Percentiles rank a stretch among this genome's conserved stretches.
Evolutionary conservation across 2,113 vertebrate species (phyloP).

Genomic region (Periophthalmus modestus): DNA sequence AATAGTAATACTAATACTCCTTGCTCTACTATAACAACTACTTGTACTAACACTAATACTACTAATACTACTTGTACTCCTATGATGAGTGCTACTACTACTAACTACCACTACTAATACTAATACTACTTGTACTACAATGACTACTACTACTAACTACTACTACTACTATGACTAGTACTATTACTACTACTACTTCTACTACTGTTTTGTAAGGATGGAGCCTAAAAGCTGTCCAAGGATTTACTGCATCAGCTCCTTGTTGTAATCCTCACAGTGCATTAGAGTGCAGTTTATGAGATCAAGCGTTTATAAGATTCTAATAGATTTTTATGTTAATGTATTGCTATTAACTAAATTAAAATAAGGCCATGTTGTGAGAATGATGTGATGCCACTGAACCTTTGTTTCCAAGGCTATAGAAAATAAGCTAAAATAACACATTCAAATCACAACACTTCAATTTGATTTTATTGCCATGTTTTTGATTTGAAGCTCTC

Average conservation of each 20-base stretch:
- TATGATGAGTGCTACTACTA: too few relatives aligned
- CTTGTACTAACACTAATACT: too few relatives aligned
- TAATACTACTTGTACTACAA: too few relatives aligned
- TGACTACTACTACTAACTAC: too few relatives aligned
- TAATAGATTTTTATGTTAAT: background rate
- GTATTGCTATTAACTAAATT: constrained; percentile 4
- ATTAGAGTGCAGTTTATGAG: constrained; percentile 2
- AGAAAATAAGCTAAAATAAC: background rate
- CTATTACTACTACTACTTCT: too few relatives aligned
- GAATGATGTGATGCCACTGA: background rate
- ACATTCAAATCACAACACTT: background rate
- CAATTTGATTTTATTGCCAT: background rate
- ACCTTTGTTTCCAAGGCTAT: background rate
- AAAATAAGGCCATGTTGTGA: background rate
- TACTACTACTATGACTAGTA: too few relatives aligned
- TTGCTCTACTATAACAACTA: too few relatives aligned
- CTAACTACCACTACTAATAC: too few relatives aligned
- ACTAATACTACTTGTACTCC: too few relatives aligned
- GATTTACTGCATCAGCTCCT: background rate
- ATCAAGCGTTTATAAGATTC: background rate
- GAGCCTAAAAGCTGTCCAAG: background rate
- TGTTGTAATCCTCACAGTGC: background rate
- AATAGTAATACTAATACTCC: too few relatives aligned
- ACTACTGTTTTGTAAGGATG: background rate
- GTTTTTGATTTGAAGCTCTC: background rate